Percentiles rank a stretch among this genome's conserved stretches.
Evolutionary conservation across 2,113 vertebrate species (phyloP).

Genomic region (Trematomus loennbergii): DNA sequence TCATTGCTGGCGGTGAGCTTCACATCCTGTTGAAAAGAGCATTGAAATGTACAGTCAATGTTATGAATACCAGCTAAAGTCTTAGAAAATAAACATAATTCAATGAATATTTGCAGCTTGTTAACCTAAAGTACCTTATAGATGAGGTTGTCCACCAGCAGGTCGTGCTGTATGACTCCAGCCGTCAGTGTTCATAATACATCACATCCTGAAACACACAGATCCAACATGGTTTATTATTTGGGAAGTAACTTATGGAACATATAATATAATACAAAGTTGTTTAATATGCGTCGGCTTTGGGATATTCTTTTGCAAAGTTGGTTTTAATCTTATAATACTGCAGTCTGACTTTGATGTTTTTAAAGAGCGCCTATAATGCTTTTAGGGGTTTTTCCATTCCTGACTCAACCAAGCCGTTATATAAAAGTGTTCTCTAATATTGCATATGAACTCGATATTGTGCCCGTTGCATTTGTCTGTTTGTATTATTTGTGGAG

Average conservation of each 20-base stretch:
- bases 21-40: constrained; percentile 87
- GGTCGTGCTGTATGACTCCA: constrained; percentile 94
- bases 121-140: constrained; percentile 88
- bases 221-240: neutral
- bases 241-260: neutral
- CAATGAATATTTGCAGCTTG: neutral
- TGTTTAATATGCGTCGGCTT: neutral
- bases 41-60: neutral
- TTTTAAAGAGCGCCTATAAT: no score
- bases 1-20: constrained; percentile 98
- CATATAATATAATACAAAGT: no score
- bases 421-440: no score
- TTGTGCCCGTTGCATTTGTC: no score
- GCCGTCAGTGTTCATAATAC: constrained; percentile 97
- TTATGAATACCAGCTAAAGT: neutral
- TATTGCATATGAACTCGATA: no score
- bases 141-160: constrained; percentile 97
- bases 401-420: no score
- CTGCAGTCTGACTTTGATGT: no score
- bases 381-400: no score
- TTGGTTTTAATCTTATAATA: neutral
- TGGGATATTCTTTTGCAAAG: neutral
- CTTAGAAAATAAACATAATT: neutral
- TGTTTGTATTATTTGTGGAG: no score
- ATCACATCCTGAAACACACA: constrained; percentile 88